Conservation (phyloP, 2,113 vertebrate species). For the Centropus unirufus region DNA sequence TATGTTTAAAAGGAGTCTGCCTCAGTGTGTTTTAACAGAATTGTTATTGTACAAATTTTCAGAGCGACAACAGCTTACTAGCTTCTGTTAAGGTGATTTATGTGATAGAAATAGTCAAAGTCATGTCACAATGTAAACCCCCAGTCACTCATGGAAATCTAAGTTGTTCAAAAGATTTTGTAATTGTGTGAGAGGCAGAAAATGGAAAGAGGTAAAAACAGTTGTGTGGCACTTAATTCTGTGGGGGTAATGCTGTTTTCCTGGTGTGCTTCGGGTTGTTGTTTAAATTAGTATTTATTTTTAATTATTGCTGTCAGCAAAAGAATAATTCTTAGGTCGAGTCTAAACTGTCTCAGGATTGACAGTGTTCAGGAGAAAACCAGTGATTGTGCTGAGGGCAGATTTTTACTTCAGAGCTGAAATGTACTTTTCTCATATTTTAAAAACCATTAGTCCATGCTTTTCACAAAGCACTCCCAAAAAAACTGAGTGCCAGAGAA, state of each 20-base stretch:
- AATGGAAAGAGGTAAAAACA: neutral
- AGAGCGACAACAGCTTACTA: neutral
- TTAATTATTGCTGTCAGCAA: neutral
- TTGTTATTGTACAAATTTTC: neutral
- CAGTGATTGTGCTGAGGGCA: neutral
- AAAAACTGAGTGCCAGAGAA: neutral
- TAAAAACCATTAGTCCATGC: neutral
- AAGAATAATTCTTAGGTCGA: neutral
- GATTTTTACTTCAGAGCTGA: neutral
- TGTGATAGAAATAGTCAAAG: neutral
- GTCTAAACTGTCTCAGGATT: neutral
- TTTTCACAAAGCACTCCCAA: neutral
- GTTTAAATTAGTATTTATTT: neutral
- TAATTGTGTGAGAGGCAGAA: neutral
- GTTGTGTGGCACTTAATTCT: neutral
- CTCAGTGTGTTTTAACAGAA: neutral
- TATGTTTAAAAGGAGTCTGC: neutral
- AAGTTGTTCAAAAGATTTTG: neutral
- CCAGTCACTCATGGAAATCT: neutral
- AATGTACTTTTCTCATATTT: neutral
- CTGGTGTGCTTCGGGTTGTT: neutral
- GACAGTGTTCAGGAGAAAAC: neutral
- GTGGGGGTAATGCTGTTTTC: neutral
- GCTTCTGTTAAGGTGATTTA: no score
- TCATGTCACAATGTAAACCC: neutral